Evolutionary conservation across 2,113 vertebrate species (phyloP).

Genomic region (Grantiella picta): DNA sequence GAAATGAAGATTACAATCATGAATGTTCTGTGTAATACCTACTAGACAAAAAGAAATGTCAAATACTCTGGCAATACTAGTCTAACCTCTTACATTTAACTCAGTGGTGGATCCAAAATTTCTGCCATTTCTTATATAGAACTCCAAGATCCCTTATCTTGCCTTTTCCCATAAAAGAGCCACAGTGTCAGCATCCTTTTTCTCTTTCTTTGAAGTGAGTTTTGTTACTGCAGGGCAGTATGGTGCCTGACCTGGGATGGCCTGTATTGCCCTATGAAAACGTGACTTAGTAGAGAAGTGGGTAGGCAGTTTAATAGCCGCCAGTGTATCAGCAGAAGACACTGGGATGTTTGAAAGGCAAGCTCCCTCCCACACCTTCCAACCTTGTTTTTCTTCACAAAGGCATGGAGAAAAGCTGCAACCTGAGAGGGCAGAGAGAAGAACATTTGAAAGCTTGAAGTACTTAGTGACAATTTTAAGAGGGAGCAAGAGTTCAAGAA

Average conservation of each 20-base stretch:
- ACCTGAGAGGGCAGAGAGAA: background rate
- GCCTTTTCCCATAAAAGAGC: background rate
- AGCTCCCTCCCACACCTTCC: background rate
- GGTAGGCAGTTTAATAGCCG: background rate
- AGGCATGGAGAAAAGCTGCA: conserved; percentile 7
- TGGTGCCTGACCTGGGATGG: conserved; percentile 33
- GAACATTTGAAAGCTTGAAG: background rate
- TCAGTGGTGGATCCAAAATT: background rate
- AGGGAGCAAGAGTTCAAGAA: background rate
- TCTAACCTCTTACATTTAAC: background rate
- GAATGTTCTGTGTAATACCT: background rate
- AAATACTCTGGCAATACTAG: background rate
- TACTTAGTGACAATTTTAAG: background rate
- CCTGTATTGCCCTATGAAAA: background rate
- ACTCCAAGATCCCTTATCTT: background rate
- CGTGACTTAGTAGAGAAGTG: background rate
- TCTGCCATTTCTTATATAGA: background rate
- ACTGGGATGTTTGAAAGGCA: background rate
- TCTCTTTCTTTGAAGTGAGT: background rate
- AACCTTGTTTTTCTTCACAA: conserved; percentile 21
- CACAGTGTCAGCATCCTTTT: background rate
- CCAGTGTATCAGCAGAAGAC: background rate
- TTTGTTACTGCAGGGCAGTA: conserved; percentile 12
- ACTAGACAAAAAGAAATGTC: background rate
- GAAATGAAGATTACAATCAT: background rate